Conservation (phyloP, 2,888 invertebrate genomes). For the Leptinotarsa juncta region DNA sequence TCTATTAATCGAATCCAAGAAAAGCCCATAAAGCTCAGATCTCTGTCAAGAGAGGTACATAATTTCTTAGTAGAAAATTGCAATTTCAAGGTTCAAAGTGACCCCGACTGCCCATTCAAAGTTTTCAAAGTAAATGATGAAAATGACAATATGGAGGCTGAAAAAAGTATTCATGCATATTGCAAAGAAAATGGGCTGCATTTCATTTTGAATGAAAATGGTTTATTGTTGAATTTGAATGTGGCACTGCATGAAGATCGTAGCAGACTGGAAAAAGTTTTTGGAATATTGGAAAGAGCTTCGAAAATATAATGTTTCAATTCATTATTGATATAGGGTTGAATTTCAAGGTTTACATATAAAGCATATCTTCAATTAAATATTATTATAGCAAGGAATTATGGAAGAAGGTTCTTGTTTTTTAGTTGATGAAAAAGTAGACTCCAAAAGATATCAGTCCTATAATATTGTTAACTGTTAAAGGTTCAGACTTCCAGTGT, state of each 20-base stretch:
- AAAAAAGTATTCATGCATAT: slow-evolving; percentile 51
- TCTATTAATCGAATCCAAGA: slow-evolving; percentile 81
- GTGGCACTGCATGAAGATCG: slow-evolving; percentile 51
- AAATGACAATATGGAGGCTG: slow-evolving; percentile 39
- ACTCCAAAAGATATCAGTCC: too few species aligned
- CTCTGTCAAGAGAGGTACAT: slow-evolving; percentile 53
- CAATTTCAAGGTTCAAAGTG: slow-evolving; percentile 55
- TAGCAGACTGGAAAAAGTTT: slow-evolving; percentile 50
- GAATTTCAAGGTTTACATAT: background rate
- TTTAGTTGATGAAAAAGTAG: too few species aligned
- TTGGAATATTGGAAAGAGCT: slow-evolving; percentile 52
- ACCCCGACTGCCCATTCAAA: slow-evolving; percentile 57
- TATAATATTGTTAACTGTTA: too few species aligned
- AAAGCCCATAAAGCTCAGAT: slow-evolving; percentile 72
- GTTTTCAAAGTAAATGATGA: slow-evolving; percentile 49
- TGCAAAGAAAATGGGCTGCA: slow-evolving; percentile 55
- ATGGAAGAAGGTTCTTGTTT: too few species aligned
- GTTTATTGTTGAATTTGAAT: slow-evolving; percentile 58
- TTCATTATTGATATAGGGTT: background rate
- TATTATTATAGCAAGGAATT: too few species aligned
- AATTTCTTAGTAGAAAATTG: slow-evolving; percentile 49
- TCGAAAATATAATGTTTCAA: slow-evolving; percentile 34
- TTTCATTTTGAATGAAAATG: slow-evolving; percentile 53
- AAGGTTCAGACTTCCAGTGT: too few species aligned
- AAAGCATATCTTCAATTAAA: background rate